Conservation (phyloP, 2,113 vertebrate genomes). For the Chloebia gouldiae region DNA sequence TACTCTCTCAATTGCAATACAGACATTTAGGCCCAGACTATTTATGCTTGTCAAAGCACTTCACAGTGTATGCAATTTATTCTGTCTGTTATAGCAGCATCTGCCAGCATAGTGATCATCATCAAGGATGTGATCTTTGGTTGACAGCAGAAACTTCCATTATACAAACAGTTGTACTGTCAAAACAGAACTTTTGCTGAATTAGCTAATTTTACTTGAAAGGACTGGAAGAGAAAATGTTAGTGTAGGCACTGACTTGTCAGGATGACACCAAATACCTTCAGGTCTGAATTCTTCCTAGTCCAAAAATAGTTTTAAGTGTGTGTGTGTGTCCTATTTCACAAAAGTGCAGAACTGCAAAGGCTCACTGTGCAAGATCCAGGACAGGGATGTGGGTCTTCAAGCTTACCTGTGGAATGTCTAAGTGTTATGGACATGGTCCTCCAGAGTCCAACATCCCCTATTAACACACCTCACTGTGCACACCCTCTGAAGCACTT, state of each 20-base stretch:
- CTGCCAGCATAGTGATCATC: neutral
- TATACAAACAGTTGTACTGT: neutral
- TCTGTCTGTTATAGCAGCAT: neutral
- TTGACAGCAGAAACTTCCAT: neutral
- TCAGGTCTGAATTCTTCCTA: neutral
- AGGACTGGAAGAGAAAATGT: neutral
- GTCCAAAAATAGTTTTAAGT: neutral
- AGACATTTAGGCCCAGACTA: neutral
- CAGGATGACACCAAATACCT: neutral
- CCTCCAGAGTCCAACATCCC: neutral
- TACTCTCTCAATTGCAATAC: neutral
- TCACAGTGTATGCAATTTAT: neutral
- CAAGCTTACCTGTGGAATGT: neutral
- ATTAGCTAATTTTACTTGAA: neutral
- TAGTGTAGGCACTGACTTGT: neutral
- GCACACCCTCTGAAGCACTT: neutral
- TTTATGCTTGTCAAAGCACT: neutral
- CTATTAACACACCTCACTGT: fast-evolving
- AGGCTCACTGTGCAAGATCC: neutral
- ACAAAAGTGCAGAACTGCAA: neutral
- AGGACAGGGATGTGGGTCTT: neutral
- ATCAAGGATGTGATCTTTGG: neutral
- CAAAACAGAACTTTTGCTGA: neutral
- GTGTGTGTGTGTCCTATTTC: neutral
- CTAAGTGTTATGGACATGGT: neutral